Percentiles rank a stretch among this genome's conserved stretches.
Conservation (phyloP, 2,113 vertebrate species). For the Equus przewalskii region DNA sequence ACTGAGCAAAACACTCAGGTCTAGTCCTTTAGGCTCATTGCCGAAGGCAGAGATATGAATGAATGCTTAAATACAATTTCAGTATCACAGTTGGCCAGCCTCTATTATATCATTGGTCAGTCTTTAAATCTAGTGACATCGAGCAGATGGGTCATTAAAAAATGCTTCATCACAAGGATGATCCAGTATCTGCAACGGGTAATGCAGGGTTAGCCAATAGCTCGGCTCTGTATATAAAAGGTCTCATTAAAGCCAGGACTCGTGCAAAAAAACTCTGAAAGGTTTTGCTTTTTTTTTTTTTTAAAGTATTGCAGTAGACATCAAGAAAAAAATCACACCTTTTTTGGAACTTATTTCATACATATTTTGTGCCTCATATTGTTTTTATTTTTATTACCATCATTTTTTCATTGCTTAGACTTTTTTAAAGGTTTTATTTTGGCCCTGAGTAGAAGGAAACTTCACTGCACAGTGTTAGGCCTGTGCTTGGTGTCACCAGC, state of each 20-base stretch:
- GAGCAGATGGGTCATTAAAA: background rate
- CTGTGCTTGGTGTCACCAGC: background rate
- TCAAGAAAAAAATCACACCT: background rate
- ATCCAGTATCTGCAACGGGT: background rate
- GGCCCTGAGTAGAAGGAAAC: background rate
- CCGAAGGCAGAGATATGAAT: background rate
- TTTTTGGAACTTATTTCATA: conserved; percentile 17
- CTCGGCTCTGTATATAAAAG: background rate
- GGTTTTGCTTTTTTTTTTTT: background rate
- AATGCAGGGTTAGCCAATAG: background rate
- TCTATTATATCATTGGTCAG: background rate
- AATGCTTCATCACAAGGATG: no score
- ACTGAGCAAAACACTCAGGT: background rate
- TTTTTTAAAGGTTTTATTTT: conserved; percentile 41
- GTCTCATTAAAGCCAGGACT: background rate
- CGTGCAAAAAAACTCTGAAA: background rate
- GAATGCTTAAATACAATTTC: background rate
- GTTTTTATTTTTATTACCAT: conserved; percentile 16
- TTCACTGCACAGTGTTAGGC: background rate
- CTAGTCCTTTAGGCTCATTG: background rate
- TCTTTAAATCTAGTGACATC: background rate
- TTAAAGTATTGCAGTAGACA: background rate
- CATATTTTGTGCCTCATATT: background rate
- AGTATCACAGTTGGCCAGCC: background rate
- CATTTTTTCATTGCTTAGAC: background rate